Evolutionary conservation across 1,140 invertebrate species (phyloP).

Genomic region (Amyelois transitella): DNA sequence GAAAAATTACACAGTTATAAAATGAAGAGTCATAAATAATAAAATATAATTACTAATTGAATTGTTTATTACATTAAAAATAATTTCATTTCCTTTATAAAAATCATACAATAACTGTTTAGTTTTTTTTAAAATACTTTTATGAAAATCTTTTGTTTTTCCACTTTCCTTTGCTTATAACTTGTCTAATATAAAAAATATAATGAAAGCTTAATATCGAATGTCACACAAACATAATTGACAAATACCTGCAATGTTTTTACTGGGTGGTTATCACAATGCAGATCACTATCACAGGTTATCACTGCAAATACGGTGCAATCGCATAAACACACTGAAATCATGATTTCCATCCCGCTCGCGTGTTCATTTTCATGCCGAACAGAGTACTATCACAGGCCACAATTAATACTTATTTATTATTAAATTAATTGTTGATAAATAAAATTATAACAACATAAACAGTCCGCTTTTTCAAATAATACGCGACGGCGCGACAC

Average conservation of each 20-base stretch:
- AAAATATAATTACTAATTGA: too few relatives aligned
- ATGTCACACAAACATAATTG: background rate
- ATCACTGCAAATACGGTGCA: constrained; percentile 58
- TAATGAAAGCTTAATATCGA: background rate
- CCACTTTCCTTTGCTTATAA: background rate
- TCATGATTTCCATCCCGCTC: constrained; percentile 65
- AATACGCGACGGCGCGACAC: constrained; percentile 31
- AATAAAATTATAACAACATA: constrained; percentile 30
- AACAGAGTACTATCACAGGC: constrained; percentile 41
- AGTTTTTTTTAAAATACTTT: too few relatives aligned
- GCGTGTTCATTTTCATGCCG: constrained; percentile 53
- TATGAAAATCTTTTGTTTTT: background rate
- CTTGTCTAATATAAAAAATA: background rate
- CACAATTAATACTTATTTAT: constrained; percentile 24
- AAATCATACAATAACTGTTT: too few relatives aligned
- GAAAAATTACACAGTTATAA: too few relatives aligned
- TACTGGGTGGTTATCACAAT: constrained; percentile 55
- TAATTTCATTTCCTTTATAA: too few relatives aligned
- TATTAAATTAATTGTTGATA: background rate
- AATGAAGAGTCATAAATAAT: too few relatives aligned
- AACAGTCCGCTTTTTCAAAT: constrained; percentile 37
- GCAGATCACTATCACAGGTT: constrained; percentile 68
- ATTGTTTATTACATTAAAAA: too few relatives aligned
- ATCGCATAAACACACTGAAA: constrained; percentile 62
- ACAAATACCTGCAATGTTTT: constrained; percentile 59